These are phyloP conservation scores for Petaurus breviceps DNA, from an alignment of 2,113 vertebrate genomes.

Conservation along the genomic window DNA sequence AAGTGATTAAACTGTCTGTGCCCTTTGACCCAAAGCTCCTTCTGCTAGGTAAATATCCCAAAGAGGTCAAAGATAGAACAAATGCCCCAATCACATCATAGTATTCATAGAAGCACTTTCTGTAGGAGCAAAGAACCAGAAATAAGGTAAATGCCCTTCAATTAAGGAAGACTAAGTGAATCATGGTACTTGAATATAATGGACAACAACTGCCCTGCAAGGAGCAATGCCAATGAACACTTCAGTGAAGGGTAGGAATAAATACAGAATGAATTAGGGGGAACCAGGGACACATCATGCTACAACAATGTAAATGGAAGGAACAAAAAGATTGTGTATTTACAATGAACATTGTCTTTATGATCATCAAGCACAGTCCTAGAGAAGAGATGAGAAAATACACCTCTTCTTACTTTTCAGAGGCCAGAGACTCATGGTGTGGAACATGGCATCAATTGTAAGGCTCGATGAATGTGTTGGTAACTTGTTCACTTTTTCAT, in stretches of 20 bases:
- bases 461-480: not conserved
- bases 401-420: not conserved
- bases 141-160: not conserved
- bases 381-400: not conserved
- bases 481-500: not conserved
- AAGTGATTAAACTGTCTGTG: not conserved
- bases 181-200: not conserved
- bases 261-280: not conserved
- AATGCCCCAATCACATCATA: not conserved
- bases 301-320: not conserved
- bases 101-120: not conserved
- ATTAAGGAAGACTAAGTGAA: not conserved
- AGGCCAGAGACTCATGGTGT: not conserved
- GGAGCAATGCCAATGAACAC: not conserved
- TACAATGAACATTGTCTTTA: not conserved
- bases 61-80: not conserved
- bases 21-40: not conserved
- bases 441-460: not conserved
- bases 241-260: slow-evolving; percentile 2
- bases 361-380: not conserved
- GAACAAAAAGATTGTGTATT: not conserved
- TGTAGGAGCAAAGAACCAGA: not conserved
- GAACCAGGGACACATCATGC: not conserved
- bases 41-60: not conserved
- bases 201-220: not conserved